Evolutionary conservation across 2,888 invertebrate species (phyloP), one percentile per base, ranked within the genome.

Genomic region (Coenonympha glycerion): DNA sequence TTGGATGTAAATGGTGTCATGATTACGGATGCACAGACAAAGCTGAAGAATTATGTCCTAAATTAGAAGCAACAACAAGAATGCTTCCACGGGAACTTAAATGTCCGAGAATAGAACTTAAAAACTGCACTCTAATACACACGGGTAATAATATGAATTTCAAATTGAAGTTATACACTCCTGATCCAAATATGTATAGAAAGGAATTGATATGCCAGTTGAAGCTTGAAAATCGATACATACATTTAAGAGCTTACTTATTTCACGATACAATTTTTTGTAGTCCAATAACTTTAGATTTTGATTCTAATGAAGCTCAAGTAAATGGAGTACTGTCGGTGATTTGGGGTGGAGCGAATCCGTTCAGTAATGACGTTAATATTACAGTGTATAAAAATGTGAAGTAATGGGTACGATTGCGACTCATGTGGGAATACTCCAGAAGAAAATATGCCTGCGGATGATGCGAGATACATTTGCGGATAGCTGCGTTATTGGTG

Each of bases 1-100:
- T 57, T 37, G 55, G 58, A 4, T 79, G 76, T 50, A 60, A 59
- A 1, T 78, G 76, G 76, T 76, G 76, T 40, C 76, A 77, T 46
- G 57, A 68, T 26, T 59, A 55, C 8, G 76, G 76, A 2, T 76
- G 76, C 40, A 68, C 68, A 0, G 56, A 63, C 21, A 62, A 48
- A 31, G 53, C 62, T 2, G 50, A 65, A 9, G 56, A 55, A 2
- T 19, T 64, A 0, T 76, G 74, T 30, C 63, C 66, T 0, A 31
- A 48, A 13, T 46, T 45, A 8, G 57, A 37, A 30, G 52, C 52
- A 47, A 34, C 50, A 5, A 47, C 55, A 3, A 42, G 48, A 37
- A 52, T 49, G 3, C 54, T 48, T 4, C 24, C 41, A 34, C 6
- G 22, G 4, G 8, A 26, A 1, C 16, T 45, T 15, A 46, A 49